phyloP scores from a whole-genome alignment of 2,113 vertebrate species.

The Phylloscopus trochiloides region DNA sequence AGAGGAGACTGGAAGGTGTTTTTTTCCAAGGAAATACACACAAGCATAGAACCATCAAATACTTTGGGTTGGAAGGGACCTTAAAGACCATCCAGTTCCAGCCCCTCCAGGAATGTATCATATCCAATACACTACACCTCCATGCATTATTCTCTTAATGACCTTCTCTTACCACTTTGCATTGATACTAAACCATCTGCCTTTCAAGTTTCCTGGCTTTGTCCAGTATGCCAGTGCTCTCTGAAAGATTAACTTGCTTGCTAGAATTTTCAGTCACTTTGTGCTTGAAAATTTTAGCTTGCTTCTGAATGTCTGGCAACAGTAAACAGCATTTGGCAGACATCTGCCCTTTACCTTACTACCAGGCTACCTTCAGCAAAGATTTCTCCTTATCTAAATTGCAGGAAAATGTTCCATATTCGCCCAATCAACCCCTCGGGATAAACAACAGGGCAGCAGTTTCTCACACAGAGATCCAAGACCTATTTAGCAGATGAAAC shows the following conservation, averaged over 20 bases:
- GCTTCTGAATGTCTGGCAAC: background rate
- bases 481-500: background rate
- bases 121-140: background rate
- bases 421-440: background rate
- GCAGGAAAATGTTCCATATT: background rate
- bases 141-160: background rate
- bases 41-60: background rate
- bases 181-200: background rate
- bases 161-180: background rate
- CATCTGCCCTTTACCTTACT: background rate
- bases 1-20: background rate
- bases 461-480: background rate
- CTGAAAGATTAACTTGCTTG: background rate
- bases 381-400: background rate
- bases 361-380: background rate
- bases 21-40: background rate
- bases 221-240: accelerated
- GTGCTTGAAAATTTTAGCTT: background rate
- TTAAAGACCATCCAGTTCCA: background rate
- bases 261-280: background rate
- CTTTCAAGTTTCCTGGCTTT: background rate
- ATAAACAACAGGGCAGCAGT: background rate
- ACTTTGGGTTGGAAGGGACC: background rate
- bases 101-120: background rate
- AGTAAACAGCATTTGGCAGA: background rate